Evolutionary conservation across 2,888 invertebrate genomes (phyloP).

Genomic region (Syritta pipiens): DNA sequence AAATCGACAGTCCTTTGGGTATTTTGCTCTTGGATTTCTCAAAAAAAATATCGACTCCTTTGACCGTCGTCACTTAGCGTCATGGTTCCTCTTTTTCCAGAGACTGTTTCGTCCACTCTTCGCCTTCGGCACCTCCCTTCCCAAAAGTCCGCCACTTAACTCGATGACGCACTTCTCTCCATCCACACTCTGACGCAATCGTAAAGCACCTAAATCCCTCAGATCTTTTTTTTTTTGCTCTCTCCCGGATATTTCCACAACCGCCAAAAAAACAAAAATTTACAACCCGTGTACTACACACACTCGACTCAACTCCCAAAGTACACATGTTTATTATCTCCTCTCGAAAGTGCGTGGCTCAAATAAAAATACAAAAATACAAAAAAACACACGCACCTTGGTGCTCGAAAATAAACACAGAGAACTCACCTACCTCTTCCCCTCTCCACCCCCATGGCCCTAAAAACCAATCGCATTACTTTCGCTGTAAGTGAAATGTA

Average conservation of each 20-base stretch:
- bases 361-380: slow-evolving; percentile 31
- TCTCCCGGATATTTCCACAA: too few relatives aligned
- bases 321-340: slow-evolving; percentile 45
- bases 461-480: slow-evolving; percentile 50
- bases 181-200: not conserved
- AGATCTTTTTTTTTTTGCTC: not conserved
- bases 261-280: not conserved
- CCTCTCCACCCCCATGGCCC: not conserved
- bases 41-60: too few relatives aligned
- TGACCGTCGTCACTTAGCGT: too few relatives aligned
- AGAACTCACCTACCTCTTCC: slow-evolving; percentile 2
- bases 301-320: not conserved
- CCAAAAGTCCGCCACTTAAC: not conserved
- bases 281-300: slow-evolving; percentile 7
- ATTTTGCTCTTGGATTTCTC: too few relatives aligned
- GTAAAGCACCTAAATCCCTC: not conserved
- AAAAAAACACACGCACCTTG: slow-evolving; percentile 54
- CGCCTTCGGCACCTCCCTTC: not conserved
- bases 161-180: not conserved
- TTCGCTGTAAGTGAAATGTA: slow-evolving; percentile 65
- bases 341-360: slow-evolving; percentile 17
- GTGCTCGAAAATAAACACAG: slow-evolving; percentile 22
- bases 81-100: too few relatives aligned
- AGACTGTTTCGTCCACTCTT: too few relatives aligned
- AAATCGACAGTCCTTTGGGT: too few relatives aligned